phyloP scores from a whole-genome alignment of 1,140 invertebrate genomes.

The Thaumatotibia leucotreta region DNA sequence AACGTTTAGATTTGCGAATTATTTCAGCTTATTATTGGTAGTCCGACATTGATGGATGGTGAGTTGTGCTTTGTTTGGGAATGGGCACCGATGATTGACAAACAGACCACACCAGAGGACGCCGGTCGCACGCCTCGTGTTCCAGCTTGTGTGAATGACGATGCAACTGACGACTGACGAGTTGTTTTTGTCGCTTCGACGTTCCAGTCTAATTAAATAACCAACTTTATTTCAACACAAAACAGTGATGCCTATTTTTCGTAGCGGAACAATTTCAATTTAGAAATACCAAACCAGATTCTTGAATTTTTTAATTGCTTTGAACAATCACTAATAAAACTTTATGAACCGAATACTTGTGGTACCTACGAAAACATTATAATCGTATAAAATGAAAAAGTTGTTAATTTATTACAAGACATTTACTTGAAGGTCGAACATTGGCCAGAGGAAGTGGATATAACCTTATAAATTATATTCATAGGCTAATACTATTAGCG shows the following conservation, averaged over 20 bases:
- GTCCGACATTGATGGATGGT: conserved; percentile 4
- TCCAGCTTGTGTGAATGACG: conserved; percentile 6
- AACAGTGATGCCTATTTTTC: neutral
- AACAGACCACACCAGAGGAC: conserved; percentile 6
- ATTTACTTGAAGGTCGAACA: conserved; percentile 31
- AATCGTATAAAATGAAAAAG: neutral
- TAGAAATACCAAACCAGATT: conserved; percentile 4
- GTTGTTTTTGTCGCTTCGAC: neutral
- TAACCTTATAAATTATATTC: conserved; percentile 24
- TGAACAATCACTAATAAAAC: conserved; percentile 4
- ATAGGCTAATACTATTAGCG: conserved; percentile 23
- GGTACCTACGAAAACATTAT: conserved; percentile 1
- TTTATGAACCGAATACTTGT: conserved; percentile 13
- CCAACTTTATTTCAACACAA: neutral
- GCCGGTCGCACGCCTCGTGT: conserved; percentile 3
- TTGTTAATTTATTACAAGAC: conserved; percentile 26
- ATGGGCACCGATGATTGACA: conserved; percentile 3
- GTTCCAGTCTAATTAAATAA: neutral
- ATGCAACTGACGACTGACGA: neutral
- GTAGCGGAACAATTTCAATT: conserved; percentile 5
- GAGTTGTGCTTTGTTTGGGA: conserved; percentile 8
- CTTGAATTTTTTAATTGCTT: neutral
- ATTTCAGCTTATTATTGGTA: conserved; percentile 11
- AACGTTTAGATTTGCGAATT: conserved; percentile 37
- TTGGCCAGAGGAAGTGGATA: conserved; percentile 31